Evolutionary conservation across 2,797 vertebrate species (phyloP), one percentile per base, ranked within the genome.

Genomic region (Bovichtus variegatus): DNA sequence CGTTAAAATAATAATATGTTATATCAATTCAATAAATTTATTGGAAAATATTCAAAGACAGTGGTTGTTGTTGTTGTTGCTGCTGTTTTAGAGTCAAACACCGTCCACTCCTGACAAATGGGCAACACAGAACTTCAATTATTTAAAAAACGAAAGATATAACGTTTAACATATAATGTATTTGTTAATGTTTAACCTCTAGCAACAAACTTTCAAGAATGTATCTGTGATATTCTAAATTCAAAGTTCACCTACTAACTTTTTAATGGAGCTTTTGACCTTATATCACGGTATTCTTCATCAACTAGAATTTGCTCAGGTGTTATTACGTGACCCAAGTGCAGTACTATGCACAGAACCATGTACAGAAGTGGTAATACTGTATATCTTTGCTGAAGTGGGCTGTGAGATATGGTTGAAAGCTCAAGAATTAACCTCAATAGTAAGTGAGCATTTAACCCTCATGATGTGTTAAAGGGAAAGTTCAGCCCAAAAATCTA

Each of bases 11-110:
- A 90, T 87, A 85, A 88, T 75, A 92, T 74, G 86, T 77, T 53
- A 73, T 77, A 80, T 65, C 63, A 88, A 86, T 80, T 84, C 76
- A 93, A 93, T 93, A 93, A 84, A 92, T 83, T n/a, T 79, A 81
- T 82, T 78, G 69, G 62, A 68, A 62, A 83, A 73, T 79, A 82
- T 85, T 61, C 11, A 71, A 76, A 78, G 67, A 36, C 36, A 49
- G 5, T 80, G 61, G 34, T 66, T 46, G 61, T 67, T 68, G 71
- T 81, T 76, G 29, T 76, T 73, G 19, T 44, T 68, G 49, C 41
- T 71, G 47, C 29, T 78, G 31, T 77, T 78, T 54, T 73, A 23
- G 55, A 71, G 31, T 78, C 49, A 8, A 44, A 65, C 16, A 67
- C 31, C n/a, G n/a, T n/a, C n/a, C 25, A 57, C 31, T 54, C 10